phyloP scores from a whole-genome alignment of 2,888 invertebrate species.

The Drosophila ezoana region DNA sequence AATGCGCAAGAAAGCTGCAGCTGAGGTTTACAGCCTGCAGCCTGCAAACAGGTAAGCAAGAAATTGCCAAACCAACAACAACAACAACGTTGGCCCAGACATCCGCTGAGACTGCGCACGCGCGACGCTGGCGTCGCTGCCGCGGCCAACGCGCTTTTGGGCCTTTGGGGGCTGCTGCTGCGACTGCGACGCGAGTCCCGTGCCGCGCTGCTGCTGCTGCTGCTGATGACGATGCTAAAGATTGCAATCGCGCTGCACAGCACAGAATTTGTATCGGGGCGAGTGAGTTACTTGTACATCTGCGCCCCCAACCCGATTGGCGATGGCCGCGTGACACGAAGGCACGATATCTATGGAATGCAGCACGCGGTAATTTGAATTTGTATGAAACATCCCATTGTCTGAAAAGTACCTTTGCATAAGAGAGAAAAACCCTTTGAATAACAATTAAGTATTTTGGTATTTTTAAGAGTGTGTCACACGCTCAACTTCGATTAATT shows the following conservation, averaged over 20 bases:
- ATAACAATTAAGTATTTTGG: neutral
- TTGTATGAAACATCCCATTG: neutral
- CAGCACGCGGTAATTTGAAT: neutral
- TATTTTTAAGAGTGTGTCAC: neutral
- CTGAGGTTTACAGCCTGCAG: conserved; percentile 57
- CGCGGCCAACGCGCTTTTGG: conserved; percentile 39
- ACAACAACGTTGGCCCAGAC: conserved; percentile 55
- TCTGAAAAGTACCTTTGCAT: neutral
- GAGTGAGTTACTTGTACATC: conserved; percentile 67
- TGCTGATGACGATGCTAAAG: conserved; percentile 78
- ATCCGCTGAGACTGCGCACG: conserved; percentile 81
- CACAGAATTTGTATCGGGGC: conserved; percentile 78
- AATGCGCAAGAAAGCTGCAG: conserved; percentile 69
- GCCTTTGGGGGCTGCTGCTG: conserved; percentile 45
- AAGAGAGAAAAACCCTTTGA: neutral
- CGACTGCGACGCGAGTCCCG: conserved; percentile 58
- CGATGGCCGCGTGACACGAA: conserved; percentile 38
- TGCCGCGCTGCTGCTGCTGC: conserved; percentile 59
- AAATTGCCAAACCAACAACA: conserved; percentile 48
- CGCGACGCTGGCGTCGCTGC: conserved; percentile 67
- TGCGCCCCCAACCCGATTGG: conserved; percentile 48
- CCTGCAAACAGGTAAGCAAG: conserved; percentile 73
- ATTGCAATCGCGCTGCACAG: conserved; percentile 78
- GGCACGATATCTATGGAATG: conserved; percentile 2
- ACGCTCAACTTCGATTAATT: conserved; percentile 60